Conservation (phyloP, 2,888 invertebrate genomes). For the Chironomus tentans region DNA sequence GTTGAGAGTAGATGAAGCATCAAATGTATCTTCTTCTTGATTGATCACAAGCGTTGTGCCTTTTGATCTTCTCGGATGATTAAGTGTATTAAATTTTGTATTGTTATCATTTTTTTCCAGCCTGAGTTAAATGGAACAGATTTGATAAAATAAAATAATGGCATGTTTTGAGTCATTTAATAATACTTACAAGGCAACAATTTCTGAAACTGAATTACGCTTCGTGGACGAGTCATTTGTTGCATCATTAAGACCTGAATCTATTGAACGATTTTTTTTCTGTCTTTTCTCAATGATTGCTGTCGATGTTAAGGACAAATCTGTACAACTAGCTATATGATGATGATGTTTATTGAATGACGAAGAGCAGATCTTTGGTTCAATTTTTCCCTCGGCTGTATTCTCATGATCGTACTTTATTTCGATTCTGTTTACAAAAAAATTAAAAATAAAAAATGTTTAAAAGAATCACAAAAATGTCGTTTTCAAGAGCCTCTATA, state of each 20-base stretch:
- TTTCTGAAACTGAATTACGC: conserved; percentile 15
- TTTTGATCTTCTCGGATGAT: conserved; percentile 5
- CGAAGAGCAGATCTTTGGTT: background rate
- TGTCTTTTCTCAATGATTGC: background rate
- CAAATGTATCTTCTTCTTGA: background rate
- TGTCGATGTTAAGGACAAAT: background rate
- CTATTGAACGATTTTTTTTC: background rate
- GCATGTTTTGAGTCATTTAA: background rate
- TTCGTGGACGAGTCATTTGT: background rate
- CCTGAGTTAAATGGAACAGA: background rate
- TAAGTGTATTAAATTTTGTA: conserved; percentile 27
- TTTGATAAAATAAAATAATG: background rate
- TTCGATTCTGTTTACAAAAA: background rate
- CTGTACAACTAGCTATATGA: too few species aligned
- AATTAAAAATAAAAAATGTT: background rate
- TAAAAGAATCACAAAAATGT: too few species aligned
- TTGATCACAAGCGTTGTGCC: background rate
- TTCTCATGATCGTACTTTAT: background rate
- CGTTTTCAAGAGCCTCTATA: too few species aligned
- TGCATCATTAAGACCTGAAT: background rate
- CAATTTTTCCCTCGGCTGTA: background rate
- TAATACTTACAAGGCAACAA: conserved; percentile 5
- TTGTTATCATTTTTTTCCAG: conserved; percentile 22
- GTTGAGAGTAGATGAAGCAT: conserved; percentile 16
- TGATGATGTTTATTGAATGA: background rate